Percentiles rank a stretch among this genome's conserved stretches.
Conservation (phyloP, 35 echinoderm and acorn worm genomes). For the Amphiura filiformis region DNA sequence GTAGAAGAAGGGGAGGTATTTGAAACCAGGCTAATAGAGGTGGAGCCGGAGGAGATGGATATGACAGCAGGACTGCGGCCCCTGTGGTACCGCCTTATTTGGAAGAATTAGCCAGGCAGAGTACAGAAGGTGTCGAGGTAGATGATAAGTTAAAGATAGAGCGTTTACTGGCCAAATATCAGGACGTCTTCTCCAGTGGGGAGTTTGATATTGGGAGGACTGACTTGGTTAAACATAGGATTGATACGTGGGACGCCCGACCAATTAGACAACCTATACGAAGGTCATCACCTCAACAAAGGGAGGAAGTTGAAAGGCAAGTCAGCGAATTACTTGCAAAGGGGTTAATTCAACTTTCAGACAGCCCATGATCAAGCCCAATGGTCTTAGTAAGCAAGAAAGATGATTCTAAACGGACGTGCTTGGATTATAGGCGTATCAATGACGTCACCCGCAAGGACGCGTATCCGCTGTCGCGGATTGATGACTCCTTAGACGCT, state of each 20-base stretch:
- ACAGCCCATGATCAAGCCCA: too few relatives aligned
- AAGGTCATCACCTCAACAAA: conserved; percentile 12
- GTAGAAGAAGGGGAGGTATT: too few relatives aligned
- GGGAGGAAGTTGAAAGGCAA: conserved; percentile 12
- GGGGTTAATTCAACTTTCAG: too few relatives aligned
- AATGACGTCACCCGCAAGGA: too few relatives aligned
- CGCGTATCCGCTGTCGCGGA: too few relatives aligned
- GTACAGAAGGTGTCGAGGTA: background rate
- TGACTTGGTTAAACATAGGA: conserved; percentile 27
- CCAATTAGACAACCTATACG: conserved; percentile 52
- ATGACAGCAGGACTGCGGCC: too few relatives aligned
- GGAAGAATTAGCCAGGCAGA: background rate
- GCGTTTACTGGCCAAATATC: background rate
- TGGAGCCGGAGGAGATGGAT: too few relatives aligned
- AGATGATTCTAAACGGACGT: too few relatives aligned
- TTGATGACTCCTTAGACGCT: too few relatives aligned
- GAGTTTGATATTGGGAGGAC: conserved; percentile 48
- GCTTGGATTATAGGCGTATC: too few relatives aligned
- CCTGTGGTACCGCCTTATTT: background rate
- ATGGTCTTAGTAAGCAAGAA: too few relatives aligned
- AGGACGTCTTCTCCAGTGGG: conserved; percentile 34
- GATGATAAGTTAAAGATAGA: background rate
- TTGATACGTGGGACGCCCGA: conserved; percentile 33
- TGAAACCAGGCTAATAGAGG: too few relatives aligned
- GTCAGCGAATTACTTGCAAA: background rate